Evolutionary conservation across 2,888 invertebrate species (phyloP).

Genomic region (Hypsopygia costalis): DNA sequence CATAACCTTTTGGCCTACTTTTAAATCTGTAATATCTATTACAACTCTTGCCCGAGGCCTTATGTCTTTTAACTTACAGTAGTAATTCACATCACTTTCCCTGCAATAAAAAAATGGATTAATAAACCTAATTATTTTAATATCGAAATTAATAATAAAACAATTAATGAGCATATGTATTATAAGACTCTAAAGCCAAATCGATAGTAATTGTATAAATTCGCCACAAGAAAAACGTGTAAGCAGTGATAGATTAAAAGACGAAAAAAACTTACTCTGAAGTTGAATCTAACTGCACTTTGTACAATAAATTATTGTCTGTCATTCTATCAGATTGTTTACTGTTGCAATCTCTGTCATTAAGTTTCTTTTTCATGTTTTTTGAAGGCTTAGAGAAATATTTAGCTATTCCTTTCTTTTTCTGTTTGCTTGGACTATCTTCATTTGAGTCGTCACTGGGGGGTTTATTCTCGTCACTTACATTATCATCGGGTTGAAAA

Average conservation of each 20-base stretch:
- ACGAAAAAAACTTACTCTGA: conserved; percentile 60
- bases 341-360: conserved; percentile 19
- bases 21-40: conserved; percentile 75
- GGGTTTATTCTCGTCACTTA: conserved; percentile 45
- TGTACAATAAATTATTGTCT: conserved; percentile 62
- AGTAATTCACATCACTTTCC: conserved; percentile 52
- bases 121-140: not conserved
- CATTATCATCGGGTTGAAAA: conserved; percentile 29
- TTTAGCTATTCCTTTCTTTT: conserved; percentile 43
- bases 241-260: no score
- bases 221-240: no score
- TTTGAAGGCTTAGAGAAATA: conserved; percentile 46
- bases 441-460: conserved; percentile 19
- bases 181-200: no score
- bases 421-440: conserved; percentile 24
- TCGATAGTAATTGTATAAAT: no score
- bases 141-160: no score
- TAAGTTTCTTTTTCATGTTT: conserved; percentile 24
- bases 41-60: conserved; percentile 84
- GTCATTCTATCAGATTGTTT: conserved; percentile 15
- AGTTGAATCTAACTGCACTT: conserved; percentile 49
- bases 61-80: conserved; percentile 75
- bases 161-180: no score
- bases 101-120: conserved; percentile 31
- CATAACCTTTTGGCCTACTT: conserved; percentile 83